Evolutionary conservation across 2,113 vertebrate genomes (phyloP).

Genomic region (Pteruthius melanotis): DNA sequence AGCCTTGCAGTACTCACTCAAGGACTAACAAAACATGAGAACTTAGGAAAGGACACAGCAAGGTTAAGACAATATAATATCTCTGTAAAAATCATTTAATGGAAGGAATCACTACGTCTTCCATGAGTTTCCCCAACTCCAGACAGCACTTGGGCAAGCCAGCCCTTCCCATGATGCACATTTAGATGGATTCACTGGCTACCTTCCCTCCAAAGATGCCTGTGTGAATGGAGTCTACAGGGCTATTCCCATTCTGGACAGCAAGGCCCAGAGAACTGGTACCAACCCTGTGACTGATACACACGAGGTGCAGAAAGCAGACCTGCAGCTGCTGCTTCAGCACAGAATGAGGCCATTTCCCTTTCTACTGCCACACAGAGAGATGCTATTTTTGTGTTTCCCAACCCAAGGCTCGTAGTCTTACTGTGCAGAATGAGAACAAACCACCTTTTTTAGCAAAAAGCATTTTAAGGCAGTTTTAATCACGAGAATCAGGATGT

Average conservation of each 20-base stretch:
- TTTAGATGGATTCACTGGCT: background rate
- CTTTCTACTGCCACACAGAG: background rate
- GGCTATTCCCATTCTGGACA: background rate
- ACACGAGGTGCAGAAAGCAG: background rate
- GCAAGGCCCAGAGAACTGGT: background rate
- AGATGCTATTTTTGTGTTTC: background rate
- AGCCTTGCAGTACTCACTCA: background rate
- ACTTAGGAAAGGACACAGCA: background rate
- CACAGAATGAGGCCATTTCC: background rate
- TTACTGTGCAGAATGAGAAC: background rate
- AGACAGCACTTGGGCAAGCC: background rate
- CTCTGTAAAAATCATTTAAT: background rate
- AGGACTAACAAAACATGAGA: background rate
- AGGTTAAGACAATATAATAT: background rate
- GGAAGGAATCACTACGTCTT: background rate
- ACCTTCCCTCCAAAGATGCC: background rate
- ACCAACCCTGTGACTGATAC: background rate
- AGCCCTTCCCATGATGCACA: background rate
- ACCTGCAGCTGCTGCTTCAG: background rate
- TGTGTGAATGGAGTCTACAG: rapidly evolving
- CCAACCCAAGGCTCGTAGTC: background rate
- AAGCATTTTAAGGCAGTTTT: background rate
- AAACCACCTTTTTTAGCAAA: background rate
- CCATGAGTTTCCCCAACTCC: background rate
- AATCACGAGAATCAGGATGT: background rate